Conservation (phyloP, 1,140 invertebrate species). For the Drosophila equinoxialis region DNA sequence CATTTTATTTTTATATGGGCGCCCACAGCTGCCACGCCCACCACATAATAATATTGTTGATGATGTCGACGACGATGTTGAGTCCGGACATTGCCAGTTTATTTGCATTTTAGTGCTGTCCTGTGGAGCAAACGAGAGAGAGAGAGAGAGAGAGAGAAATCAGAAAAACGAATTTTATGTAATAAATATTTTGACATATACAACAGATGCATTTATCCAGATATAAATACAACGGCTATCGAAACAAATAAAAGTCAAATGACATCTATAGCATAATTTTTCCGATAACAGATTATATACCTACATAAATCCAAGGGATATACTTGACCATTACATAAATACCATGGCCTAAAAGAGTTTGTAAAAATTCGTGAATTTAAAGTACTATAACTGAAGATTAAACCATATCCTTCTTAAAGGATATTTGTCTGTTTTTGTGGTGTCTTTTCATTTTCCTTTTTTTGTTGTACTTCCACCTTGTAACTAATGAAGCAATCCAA, state of each 20-base stretch:
- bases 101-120: slow-evolving; percentile 35
- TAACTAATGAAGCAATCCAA: too few relatives aligned
- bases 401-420: too few relatives aligned
- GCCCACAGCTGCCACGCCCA: slow-evolving; percentile 31
- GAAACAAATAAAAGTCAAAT: not conserved
- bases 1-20: slow-evolving; percentile 11
- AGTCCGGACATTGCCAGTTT: slow-evolving; percentile 6
- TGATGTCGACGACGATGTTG: not conserved
- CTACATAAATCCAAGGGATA: not conserved
- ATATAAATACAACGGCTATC: not conserved
- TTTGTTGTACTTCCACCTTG: too few relatives aligned
- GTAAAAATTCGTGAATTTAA: too few relatives aligned
- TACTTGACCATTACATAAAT: too few relatives aligned
- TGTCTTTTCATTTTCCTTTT: too few relatives aligned
- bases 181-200: slow-evolving; percentile 46
- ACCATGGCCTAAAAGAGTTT: too few relatives aligned
- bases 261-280: not conserved
- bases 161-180: slow-evolving; percentile 41
- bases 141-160: slow-evolving; percentile 28
- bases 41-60: slow-evolving; percentile 21
- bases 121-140: not conserved
- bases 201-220: slow-evolving; percentile 25
- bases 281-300: not conserved
- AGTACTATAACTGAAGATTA: too few relatives aligned
- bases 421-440: too few relatives aligned